Base-by-base conservation (phyloP, 1,140 invertebrate genomes). In the Chelonus insularis region DNA sequence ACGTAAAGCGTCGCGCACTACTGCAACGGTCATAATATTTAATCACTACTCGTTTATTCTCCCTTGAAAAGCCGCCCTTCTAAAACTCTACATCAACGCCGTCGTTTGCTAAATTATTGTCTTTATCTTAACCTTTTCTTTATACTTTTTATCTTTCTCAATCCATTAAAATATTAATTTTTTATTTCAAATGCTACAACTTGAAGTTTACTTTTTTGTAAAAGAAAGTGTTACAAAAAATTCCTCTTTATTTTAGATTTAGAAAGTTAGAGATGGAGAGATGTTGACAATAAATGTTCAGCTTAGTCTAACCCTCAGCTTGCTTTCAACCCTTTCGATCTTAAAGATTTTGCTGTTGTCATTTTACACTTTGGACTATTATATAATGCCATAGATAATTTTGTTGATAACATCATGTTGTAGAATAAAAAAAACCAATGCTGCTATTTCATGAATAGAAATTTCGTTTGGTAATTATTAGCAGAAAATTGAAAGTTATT, bases 1-100 rank as follows among this genome's bases (percentile, higher is more conserved):
- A 62, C 65, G 61, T 61, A 60, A 68, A 64, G 69, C 66, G 56
- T 69, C 45, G 55, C 47, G 62, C 66, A 69, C 66, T 56, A 72
- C 72, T 73, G 69, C 73, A 74, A 74, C 70, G 76, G 76, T 80
- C 78, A 80, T 81, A 81, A 81, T 81, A 81, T 81, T 79, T 79
- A 80, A 80, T 80, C 78, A 78, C 77, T 69, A 75, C 70, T 76
- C 77, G 73, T 78, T 78, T 73, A 74, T 73, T 77, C 68, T 66
- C 65, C 68, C 71, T 58, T 55, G 57, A 71, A 72, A 50, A 69
- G 12, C 16, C 51, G 32, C 25, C 57, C 52, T 60, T 25, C 41
- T 54, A 58, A 63, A 65, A 57, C 56, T 57, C 60, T 51, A 55
- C 60, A 48, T 56, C 43, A 18, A 16, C 48, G 43, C 39, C 57